Evolutionary conservation across 2,888 invertebrate species (phyloP).

Genomic region (Phlogophora meticulosa): DNA sequence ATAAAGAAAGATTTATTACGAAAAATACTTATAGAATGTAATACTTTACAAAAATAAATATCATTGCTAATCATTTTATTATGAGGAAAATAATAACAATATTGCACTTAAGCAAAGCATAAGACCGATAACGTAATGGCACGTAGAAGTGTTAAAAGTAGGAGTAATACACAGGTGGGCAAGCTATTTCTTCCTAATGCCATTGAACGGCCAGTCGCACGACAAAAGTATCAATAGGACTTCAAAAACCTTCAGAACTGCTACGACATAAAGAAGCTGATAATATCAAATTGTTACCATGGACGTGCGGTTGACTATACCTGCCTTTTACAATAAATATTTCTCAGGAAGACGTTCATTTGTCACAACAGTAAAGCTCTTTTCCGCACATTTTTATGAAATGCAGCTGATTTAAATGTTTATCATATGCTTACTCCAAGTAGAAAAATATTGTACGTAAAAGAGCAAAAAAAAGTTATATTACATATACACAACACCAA

Average conservation of each 20-base stretch:
- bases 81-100: slow-evolving; percentile 40
- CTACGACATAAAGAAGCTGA: neutral
- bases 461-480: neutral
- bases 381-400: slow-evolving; percentile 27
- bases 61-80: slow-evolving; percentile 63
- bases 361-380: slow-evolving; percentile 47
- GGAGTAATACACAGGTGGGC: slow-evolving; percentile 78
- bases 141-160: slow-evolving; percentile 72
- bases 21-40: slow-evolving; percentile 50
- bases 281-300: slow-evolving; percentile 1
- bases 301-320: slow-evolving; percentile 34
- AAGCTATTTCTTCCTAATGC: slow-evolving; percentile 69
- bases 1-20: slow-evolving; percentile 46
- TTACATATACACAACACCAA: slow-evolving; percentile 24
- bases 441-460: slow-evolving; percentile 34
- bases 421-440: neutral
- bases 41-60: slow-evolving; percentile 67
- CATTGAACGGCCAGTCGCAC: slow-evolving; percentile 32
- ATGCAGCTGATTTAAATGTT: slow-evolving; percentile 12
- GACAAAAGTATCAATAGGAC: slow-evolving; percentile 1
- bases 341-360: slow-evolving; percentile 78
- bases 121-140: slow-evolving; percentile 73
- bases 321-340: slow-evolving; percentile 67
- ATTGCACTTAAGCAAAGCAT: slow-evolving; percentile 65
- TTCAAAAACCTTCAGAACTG: neutral